Conservation (phyloP, 2,113 vertebrate species). For the Balaenoptera acutorostrata region DNA sequence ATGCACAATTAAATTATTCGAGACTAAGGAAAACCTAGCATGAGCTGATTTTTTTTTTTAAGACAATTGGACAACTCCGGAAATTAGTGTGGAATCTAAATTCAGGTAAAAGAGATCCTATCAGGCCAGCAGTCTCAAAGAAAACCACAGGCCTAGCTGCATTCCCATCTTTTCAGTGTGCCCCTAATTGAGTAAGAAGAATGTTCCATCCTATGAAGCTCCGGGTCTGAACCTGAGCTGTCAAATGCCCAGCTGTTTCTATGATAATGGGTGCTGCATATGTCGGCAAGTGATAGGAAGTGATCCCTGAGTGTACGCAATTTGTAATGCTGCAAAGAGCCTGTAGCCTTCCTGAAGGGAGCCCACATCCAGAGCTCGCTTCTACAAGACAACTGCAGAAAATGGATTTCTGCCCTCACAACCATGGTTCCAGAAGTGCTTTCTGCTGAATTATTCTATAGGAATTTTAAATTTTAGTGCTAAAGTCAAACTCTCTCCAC, state of each 20-base stretch:
- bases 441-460: background rate
- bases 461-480: background rate
- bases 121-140: background rate
- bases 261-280: background rate
- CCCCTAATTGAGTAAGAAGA: constrained; percentile 40
- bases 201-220: background rate
- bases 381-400: background rate
- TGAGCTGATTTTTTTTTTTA: background rate
- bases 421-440: background rate
- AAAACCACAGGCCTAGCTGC: background rate
- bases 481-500: background rate
- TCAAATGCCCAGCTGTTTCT: constrained; percentile 17
- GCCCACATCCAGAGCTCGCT: background rate
- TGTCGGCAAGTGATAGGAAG: constrained; percentile 11
- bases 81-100: constrained; percentile 43
- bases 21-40: constrained; percentile 18
- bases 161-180: background rate
- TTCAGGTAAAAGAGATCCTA: background rate
- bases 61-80: background rate
- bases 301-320: background rate
- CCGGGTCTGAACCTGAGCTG: constrained; percentile 25
- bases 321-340: constrained; percentile 43
- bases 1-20: constrained; percentile 58
- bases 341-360: constrained; percentile 48
- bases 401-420: background rate